Percentiles rank a stretch among this genome's conserved stretches.
These are phyloP conservation scores for Alligator mississippiensis DNA, from an alignment of 2,113 vertebrate genomes.

Conservation along the genomic window DNA sequence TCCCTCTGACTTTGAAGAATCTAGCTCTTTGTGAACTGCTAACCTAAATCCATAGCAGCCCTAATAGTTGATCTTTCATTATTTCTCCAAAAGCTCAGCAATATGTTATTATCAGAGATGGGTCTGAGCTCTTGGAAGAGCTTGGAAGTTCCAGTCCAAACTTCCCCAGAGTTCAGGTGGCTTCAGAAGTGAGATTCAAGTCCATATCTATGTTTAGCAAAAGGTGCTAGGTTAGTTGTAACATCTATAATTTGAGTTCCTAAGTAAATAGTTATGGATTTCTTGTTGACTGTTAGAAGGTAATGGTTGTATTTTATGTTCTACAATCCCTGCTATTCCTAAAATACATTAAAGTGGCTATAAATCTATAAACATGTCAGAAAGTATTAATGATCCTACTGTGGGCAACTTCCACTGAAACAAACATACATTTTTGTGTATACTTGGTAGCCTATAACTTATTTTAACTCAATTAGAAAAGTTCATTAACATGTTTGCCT, in stretches of 20 bases:
- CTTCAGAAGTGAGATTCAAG: rapidly evolving
- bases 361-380: background rate
- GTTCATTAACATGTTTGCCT: background rate
- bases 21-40: background rate
- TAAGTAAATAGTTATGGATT: background rate
- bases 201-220: background rate
- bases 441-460: background rate
- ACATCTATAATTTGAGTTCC: background rate
- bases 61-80: background rate
- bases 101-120: background rate
- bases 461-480: background rate
- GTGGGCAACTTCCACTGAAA: background rate
- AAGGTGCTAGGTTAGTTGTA: background rate
- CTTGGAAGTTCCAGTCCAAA: background rate
- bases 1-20: background rate
- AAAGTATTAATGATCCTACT: background rate
- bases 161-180: background rate
- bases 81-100: background rate
- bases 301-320: background rate
- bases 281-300: background rate
- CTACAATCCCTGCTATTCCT: background rate
- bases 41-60: background rate
- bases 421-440: background rate
- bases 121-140: background rate
- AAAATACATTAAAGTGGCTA: background rate